These are phyloP conservation scores for Bos indicus DNA, from an alignment of 2,113 vertebrate species.

Conservation along the genomic window DNA sequence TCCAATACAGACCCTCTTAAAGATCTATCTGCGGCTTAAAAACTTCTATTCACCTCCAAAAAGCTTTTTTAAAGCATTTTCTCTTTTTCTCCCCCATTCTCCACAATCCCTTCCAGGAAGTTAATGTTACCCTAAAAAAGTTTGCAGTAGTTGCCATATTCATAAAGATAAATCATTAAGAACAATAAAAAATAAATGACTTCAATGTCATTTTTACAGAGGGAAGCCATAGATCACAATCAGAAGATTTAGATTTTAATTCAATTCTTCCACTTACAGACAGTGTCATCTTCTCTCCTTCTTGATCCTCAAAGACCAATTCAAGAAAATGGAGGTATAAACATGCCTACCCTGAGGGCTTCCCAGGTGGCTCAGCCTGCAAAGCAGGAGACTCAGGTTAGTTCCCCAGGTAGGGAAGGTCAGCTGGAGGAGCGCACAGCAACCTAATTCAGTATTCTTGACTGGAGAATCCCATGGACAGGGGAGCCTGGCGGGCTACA, in stretches of 20 bases:
- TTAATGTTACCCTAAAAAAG: neutral
- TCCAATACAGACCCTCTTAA: neutral
- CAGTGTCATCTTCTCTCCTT: neutral
- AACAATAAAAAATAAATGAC: neutral
- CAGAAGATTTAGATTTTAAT: neutral
- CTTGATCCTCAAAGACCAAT: neutral
- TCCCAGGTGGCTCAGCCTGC: neutral
- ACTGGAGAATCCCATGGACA: neutral
- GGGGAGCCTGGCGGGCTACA: neutral
- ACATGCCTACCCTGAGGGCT: neutral
- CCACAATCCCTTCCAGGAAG: neutral
- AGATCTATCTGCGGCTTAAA: neutral
- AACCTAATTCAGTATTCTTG: neutral
- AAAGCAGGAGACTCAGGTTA: neutral
- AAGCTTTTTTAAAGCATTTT: neutral
- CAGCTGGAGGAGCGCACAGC: neutral
- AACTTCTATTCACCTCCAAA: neutral
- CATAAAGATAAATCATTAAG: neutral
- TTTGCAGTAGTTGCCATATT: neutral
- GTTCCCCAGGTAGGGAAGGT: neutral
- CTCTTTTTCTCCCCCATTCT: neutral
- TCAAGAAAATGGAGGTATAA: neutral
- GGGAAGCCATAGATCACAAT: neutral
- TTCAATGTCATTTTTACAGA: slow-evolving; percentile 6
- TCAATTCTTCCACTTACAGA: neutral